phyloP scores from a whole-genome alignment of 2,797 vertebrate genomes.

The Telmatherina bonti region DNA sequence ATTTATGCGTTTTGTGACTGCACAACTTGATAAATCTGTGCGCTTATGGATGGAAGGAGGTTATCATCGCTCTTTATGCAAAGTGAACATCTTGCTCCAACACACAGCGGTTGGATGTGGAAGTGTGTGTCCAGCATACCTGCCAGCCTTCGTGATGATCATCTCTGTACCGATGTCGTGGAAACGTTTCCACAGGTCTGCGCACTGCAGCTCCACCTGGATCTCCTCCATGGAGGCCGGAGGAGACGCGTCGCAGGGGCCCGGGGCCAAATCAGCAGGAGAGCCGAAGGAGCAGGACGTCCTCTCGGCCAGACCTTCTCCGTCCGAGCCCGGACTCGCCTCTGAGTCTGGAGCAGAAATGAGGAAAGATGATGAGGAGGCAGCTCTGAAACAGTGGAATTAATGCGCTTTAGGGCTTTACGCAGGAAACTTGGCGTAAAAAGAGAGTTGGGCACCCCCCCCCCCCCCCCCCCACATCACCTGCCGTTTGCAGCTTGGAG shows the following conservation, averaged over 20 bases:
- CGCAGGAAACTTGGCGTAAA: conserved; percentile 62
- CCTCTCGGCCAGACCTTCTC: conserved; percentile 91
- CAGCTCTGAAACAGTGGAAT: conserved; percentile 42
- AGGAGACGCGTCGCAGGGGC: conserved; percentile 85
- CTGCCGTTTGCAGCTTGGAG: conserved; percentile 56
- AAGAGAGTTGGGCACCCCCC: conserved; percentile 18
- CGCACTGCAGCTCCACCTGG: conserved; percentile 97
- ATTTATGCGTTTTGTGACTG: neutral
- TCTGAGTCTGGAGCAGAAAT: conserved; percentile 87
- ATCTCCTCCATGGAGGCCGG: conserved; percentile 97
- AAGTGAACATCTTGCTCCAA: too few relatives aligned
- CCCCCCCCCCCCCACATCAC: too few relatives aligned
- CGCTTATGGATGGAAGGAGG: too few relatives aligned
- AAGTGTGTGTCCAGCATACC: conserved; percentile 78
- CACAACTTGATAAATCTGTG: neutral
- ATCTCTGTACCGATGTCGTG: conserved; percentile 99
- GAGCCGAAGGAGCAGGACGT: conserved; percentile 94
- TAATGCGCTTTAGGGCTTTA: conserved; percentile 35
- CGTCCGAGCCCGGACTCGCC: conserved; percentile 95
- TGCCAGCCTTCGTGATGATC: conserved; percentile 99
- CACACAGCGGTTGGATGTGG: too few relatives aligned
- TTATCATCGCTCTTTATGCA: too few relatives aligned
- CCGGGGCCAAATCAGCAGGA: conserved; percentile 86
- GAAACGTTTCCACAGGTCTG: conserved; percentile 98
- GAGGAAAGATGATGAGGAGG: conserved; percentile 47